Evolutionary conservation across 2,888 invertebrate genomes (phyloP), one percentile per base, ranked within the genome.

Genomic region (Megamerina dolium): DNA sequence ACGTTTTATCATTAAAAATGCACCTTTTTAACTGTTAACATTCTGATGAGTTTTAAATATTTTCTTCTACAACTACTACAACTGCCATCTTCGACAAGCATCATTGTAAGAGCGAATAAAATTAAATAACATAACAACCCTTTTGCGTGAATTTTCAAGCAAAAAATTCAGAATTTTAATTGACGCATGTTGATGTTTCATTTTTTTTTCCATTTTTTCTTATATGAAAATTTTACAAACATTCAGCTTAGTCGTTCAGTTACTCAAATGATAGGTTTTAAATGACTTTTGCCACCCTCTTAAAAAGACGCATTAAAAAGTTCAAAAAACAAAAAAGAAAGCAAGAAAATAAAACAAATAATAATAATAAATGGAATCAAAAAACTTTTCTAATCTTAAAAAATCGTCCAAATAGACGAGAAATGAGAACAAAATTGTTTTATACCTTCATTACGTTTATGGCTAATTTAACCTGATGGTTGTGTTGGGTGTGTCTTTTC

Each of bases 381-480:
- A 37, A 34, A 37, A 31, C 34, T 37, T 29, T 43, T 32, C 27
- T 5, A 6, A 23, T 23, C 23, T 23, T 8, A 23, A 10, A 23
- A 23, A 6, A 23, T 8, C 6, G 23, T n/a, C n/a, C n/a, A n/a
- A 32, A 21, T 23, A 18, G 23, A 23, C 20, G 35, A 34, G 20
- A 36, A 42, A 27, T 13, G 21, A 43, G 34, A n/a, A n/a, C 10
- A 31, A 31, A 14, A 48, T 45, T 37, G 37, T 41, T 45, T 56
- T 58, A 51, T 56, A 58, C 64, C 62, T 59, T 57, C 64, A 64
- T 63, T 64, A 63, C 56, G 54, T 55, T 63, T 58, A 63, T 63
- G 61, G 55, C 53, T 62, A 61, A 64, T 61, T 61, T 58, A 63
- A 64, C 64, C 60, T 63, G 65, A 64, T 53, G 57, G 55, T 51